Evolutionary conservation across 2,113 vertebrate genomes (phyloP), one percentile per base, ranked within the genome.

Genomic region (Sinocyclocheilus anshuiensis): DNA sequence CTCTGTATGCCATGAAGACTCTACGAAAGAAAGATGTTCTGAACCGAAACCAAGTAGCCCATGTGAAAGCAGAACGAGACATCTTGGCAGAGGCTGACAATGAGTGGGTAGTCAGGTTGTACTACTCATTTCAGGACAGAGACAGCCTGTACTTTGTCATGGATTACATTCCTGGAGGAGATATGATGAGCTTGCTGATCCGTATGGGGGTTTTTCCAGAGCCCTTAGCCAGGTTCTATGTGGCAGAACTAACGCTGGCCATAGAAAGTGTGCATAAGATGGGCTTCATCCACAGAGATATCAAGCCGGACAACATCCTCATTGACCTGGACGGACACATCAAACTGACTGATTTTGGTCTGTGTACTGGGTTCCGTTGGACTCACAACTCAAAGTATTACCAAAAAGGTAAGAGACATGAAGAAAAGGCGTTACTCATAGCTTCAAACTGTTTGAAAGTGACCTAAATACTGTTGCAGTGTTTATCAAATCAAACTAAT

Each of bases 121-220:
- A 99, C 93, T 99, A 99, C 89, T 99, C 98, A 57, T 99, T 99
- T 92, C 98, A 99, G 92, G 98, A 99, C 94, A 97, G 97, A 16
- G 98, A 99, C 86, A 98, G 94, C 92, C 94, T 99, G 45, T 99
- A 99, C 92, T 99, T 99, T 1, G 98, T 99, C 88, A 99, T 48
- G 45, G 45, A 48, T 48, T 48, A 48, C 45, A 48, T 48, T 48
- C 45, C 45, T 12, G 45, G 45, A 0, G 98, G 98, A 26, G 98
- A 99, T 90, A 99, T 99, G 98, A 99, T 99, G 98, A 99, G 97
- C 86, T 96, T 99, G 13, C 95, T 99, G 39, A 99, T 99, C 90
- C 95, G 98, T 2, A 97, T 99, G 97, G 98, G 99, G 65, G 96
- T 99, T 75, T 99, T 99, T 76, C 97, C 97, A 0, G 98, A 99